Percentiles rank a stretch among this genome's conserved stretches.
These are phyloP conservation scores for Phyllopteryx taeniolatus DNA, from an alignment of 2,113 vertebrate genomes.

Conservation along the genomic window DNA sequence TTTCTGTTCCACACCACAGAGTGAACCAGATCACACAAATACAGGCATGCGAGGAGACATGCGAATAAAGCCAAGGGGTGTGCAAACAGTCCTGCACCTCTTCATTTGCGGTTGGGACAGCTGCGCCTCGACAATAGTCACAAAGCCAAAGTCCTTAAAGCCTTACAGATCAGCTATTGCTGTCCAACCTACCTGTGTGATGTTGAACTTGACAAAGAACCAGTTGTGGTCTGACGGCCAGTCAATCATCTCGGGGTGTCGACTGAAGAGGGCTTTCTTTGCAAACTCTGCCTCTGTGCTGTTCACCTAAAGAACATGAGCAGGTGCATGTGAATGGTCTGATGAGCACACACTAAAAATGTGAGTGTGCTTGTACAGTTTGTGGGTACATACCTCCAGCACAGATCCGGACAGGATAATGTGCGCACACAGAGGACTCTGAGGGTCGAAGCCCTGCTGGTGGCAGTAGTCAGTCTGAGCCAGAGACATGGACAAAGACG, in stretches of 20 bases:
- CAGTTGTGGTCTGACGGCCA: constrained; percentile 90
- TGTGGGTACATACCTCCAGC: constrained; percentile 71
- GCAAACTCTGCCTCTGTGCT: constrained; percentile 78
- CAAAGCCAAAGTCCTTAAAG: too few species aligned
- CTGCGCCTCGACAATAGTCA: too few species aligned
- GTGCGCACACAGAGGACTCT: constrained; percentile 91
- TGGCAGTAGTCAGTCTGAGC: constrained; percentile 88
- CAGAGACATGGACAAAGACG: constrained; percentile 88
- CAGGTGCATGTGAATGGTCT: constrained; percentile 5
- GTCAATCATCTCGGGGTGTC: constrained; percentile 88
- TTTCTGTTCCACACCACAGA: too few species aligned
- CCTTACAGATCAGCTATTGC: too few species aligned
- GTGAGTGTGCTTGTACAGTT: constrained; percentile 13
- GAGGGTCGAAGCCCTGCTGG: constrained; percentile 83
- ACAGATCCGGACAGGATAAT: constrained; percentile 85
- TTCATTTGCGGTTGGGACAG: too few species aligned
- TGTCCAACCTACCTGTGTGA: constrained; percentile 71
- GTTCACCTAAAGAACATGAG: constrained; percentile 74
- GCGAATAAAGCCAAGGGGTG: too few species aligned
- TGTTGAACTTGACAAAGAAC: constrained; percentile 94
- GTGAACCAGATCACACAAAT: too few species aligned
- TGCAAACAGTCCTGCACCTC: too few species aligned
- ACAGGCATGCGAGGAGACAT: too few species aligned
- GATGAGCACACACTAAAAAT: background rate
- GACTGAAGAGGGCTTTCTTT: constrained; percentile 79